These are phyloP conservation scores for Tetrax tetrax DNA, from an alignment of 2,113 vertebrate species.

Conservation along the genomic window DNA sequence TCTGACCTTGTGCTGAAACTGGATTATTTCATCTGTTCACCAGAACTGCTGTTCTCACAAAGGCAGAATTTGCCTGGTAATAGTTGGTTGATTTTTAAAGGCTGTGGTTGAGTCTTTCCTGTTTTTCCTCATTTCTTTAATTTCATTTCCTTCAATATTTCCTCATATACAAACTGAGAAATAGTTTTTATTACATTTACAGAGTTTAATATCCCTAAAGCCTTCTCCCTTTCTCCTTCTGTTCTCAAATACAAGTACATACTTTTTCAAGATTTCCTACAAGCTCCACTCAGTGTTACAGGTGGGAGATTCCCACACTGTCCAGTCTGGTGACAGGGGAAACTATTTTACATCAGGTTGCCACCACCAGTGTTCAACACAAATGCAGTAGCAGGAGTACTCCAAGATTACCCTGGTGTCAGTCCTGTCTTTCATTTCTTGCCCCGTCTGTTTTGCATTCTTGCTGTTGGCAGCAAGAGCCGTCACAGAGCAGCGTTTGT, in stretches of 20 bases:
- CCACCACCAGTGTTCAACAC: not conserved
- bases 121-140: not conserved
- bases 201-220: not conserved
- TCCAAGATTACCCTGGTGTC: not conserved
- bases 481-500: not conserved
- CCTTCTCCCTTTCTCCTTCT: not conserved
- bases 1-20: not conserved
- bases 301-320: not conserved
- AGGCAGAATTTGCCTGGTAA: not conserved
- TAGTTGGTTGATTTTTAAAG: not conserved
- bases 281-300: not conserved
- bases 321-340: not conserved
- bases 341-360: rapidly evolving
- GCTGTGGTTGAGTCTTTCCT: not conserved
- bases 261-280: not conserved
- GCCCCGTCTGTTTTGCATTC: not conserved
- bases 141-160: not conserved
- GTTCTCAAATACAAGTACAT: not conserved
- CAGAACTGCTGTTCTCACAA: not conserved
- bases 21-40: not conserved
- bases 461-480: not conserved
- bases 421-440: not conserved
- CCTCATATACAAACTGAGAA: not conserved
- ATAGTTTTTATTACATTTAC: not conserved
- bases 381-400: not conserved